A percentile compares a stretch with the other conserved stretches of the same genome.
Evolutionary conservation across 2,888 invertebrate genomes (phyloP).

Genomic region (Sinotaia quadrata): DNA sequence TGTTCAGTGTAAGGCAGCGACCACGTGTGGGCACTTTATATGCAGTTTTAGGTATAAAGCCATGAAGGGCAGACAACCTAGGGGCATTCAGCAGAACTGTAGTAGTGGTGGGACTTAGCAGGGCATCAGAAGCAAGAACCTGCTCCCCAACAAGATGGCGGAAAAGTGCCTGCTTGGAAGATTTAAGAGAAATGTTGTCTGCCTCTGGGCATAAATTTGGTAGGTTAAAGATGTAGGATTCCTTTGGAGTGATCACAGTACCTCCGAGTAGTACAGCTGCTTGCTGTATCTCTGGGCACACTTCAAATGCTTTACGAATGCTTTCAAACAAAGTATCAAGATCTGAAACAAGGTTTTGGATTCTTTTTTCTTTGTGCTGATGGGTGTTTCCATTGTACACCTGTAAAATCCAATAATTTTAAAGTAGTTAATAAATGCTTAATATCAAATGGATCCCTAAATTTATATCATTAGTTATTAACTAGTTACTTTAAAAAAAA

Average conservation of each 20-base stretch:
- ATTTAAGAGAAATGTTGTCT: conserved; percentile 32
- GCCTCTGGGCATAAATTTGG: conserved; percentile 36
- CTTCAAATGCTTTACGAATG: conserved; percentile 47
- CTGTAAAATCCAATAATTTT: neutral
- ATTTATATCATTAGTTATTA: too few species aligned
- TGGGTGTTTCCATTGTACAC: neutral
- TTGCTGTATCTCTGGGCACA: conserved; percentile 51
- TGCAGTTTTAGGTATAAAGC: conserved; percentile 54
- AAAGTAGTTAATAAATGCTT: too few species aligned
- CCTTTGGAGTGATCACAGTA: conserved; percentile 57
- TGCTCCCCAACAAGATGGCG: conserved; percentile 53
- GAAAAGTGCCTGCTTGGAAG: conserved; percentile 46
- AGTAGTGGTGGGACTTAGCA: conserved; percentile 48
- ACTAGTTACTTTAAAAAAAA: too few species aligned
- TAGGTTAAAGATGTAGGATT: conserved; percentile 50
- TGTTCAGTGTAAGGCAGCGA: conserved; percentile 43
- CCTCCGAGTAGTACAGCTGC: conserved; percentile 51
- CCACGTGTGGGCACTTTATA: conserved; percentile 51
- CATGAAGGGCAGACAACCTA: conserved; percentile 40
- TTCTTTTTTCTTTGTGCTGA: conserved; percentile 37
- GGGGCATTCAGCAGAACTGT: conserved; percentile 51
- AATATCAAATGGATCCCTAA: too few species aligned
- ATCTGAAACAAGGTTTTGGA: conserved; percentile 38
- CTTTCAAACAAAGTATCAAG: conserved; percentile 45
- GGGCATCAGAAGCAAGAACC: conserved; percentile 46